Evolutionary conservation across 1,140 invertebrate genomes (phyloP).

Genomic region (Potamilus streckersoni): DNA sequence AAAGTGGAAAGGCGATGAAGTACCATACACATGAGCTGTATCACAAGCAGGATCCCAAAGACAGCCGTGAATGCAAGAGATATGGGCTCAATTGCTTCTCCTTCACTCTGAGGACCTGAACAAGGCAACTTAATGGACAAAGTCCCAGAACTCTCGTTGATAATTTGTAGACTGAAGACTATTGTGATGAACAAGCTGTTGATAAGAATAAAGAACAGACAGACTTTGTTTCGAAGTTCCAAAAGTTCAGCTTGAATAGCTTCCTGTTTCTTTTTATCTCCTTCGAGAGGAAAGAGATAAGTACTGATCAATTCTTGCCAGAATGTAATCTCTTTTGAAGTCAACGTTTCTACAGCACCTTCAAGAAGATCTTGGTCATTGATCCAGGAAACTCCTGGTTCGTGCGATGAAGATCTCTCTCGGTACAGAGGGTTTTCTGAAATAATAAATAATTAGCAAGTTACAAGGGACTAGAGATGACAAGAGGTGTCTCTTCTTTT

Average conservation of each 20-base stretch:
- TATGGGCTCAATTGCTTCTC: slow-evolving; percentile 62
- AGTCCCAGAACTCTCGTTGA: slow-evolving; percentile 18
- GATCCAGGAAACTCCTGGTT: slow-evolving; percentile 7
- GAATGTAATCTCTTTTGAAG: slow-evolving; percentile 62
- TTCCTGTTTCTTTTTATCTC: slow-evolving; percentile 44
- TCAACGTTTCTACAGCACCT: slow-evolving; percentile 72
- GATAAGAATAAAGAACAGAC: slow-evolving; percentile 56
- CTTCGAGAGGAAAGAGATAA: slow-evolving; percentile 54
- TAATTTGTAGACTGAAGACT: slow-evolving; percentile 41
- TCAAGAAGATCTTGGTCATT: slow-evolving; percentile 32
- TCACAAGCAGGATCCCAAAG: slow-evolving; percentile 67
- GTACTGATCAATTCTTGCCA: slow-evolving; percentile 50
- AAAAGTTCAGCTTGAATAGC: slow-evolving; percentile 80
- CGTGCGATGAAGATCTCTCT: no score
- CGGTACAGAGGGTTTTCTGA: no score
- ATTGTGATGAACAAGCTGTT: slow-evolving; percentile 59
- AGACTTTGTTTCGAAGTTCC: slow-evolving; percentile 88
- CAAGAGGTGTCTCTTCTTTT: no score
- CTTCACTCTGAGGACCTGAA: slow-evolving; percentile 7
- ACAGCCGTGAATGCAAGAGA: slow-evolving; percentile 69
- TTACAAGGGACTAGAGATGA: no score
- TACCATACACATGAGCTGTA: slow-evolving; percentile 69
- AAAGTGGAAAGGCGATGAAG: slow-evolving; percentile 66
- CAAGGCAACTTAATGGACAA: slow-evolving; percentile 30
- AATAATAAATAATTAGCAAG: no score